Base-by-base conservation (phyloP, 2,888 invertebrate species). In the Ecliptopera silaceata region DNA sequence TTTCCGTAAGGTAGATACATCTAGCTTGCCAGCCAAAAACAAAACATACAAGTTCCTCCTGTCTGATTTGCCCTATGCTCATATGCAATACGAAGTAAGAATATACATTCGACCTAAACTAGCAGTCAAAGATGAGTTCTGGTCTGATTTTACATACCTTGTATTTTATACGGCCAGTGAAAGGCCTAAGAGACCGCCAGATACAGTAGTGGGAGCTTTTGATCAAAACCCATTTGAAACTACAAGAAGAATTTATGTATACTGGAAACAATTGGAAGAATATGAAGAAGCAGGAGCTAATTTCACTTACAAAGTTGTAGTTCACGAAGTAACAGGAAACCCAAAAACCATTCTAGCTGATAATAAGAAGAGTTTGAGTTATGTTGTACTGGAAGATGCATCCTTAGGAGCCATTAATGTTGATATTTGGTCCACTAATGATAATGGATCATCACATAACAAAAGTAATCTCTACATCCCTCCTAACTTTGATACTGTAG, bases 191-290 rank as follows among this genome's bases (percentile, higher is more conserved):
- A 86, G 92, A 29, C 93, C 97, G 29, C 97, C 97, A 0, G 92
- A 92, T 47, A 93, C 94, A 3, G 93, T 94, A 62, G 88, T 93
- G 12, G 97, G 97, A 36, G 95, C 95, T 71, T 97, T 96, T 77
- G 93, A 95, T 77, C 92, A 94, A 63, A 84, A 86, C 84, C 80
- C 80, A 48, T 92, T 80, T 70, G 86, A 91, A 15, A 80, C 84
- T 34, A 91, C 91, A 58, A 89, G 95, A 62, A 92, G 94, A 50
- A 88, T 96, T 38, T 93, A 94, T 76, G 86, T 97, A 17, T 97
- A 96, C 79, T 97, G 97, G 97, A 94, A 95, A 74, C 93, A 94
- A 63, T 92, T 97, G 47, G 93, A 93, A 15, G 91, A 92, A 41
- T 92, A 93, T 74, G 92, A 94, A 66, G 92, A 95, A 69, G 96